Base-by-base conservation (phyloP, 2,797 vertebrate species). In the Karalla daura region DNA sequence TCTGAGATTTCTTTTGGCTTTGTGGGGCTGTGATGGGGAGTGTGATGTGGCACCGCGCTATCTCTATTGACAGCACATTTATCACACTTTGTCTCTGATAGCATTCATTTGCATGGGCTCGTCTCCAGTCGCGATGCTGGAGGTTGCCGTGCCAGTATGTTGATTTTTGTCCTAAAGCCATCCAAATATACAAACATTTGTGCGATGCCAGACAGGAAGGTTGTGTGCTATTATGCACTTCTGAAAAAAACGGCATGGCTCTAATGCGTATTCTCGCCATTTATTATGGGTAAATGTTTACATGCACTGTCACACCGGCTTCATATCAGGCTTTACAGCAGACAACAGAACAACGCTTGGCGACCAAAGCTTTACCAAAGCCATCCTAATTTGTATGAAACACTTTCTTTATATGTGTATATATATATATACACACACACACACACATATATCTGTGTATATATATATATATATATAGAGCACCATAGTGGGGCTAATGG, bases 31-130 rank as follows among this genome's bases (percentile, higher is more conserved):
- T 39, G 78, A 79, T 74, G 66, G 70, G 60, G 45, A 56, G 51
- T 39, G 55, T 81, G 86, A 89, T 82, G 85, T 74, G 86, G 78
- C 66, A 63, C 52, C 8, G 46, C 71, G 53, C 83, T 77, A 82
- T 87, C 83, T 79, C 74, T 71, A 87, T 76, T 88, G 88, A 87
- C 86, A 89, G 86, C 85, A 70, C 84, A 89, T 89, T 91, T 85
- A 87, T 88, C 88, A 91, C 88, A 91, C 88, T 88, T 86, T 88
- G 82, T 82, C 84, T 88, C 81, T 67, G 80, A 77, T 86, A 74
- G 72, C 73, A 69, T 78, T 81, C 83, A 88, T 89, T 87, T 89
- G 84, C 86, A 86, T 81, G 76, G 88, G 83, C 76, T 30, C 54
- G 14, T 78, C 64, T 86, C 84, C 86, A 85, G 77, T 45, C 60